Conservation (phyloP, 2,113 vertebrate species). For the Gallinago jamesoni region DNA sequence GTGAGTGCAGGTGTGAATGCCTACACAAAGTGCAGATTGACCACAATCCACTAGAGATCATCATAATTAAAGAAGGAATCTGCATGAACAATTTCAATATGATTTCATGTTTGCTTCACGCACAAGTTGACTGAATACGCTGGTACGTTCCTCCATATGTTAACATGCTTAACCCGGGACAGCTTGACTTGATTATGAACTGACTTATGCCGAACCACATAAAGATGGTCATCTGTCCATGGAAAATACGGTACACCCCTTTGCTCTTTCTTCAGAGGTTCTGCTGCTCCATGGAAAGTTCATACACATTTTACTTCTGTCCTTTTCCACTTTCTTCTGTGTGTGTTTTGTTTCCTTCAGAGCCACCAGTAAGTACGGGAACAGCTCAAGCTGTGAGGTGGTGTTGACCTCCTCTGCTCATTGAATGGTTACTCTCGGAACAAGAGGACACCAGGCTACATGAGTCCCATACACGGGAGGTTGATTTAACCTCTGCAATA, state of each 20-base stretch:
- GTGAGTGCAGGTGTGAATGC: constrained; percentile 26
- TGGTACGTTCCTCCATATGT: background rate
- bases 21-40: background rate
- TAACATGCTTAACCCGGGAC: background rate
- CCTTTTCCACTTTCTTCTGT: background rate
- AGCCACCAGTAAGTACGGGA: background rate
- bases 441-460: background rate
- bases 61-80: background rate
- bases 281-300: background rate
- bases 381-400: background rate
- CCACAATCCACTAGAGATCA: background rate
- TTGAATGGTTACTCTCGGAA: background rate
- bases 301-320: background rate
- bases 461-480: background rate
- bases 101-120: background rate
- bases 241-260: background rate
- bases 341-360: background rate
- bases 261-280: background rate
- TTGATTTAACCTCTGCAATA: background rate
- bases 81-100: constrained; percentile 13
- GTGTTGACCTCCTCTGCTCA: background rate
- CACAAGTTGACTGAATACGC: constrained; percentile 1
- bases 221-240: background rate
- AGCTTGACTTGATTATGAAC: constrained; percentile 22
- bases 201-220: background rate